Base-by-base conservation (phyloP, 2,113 vertebrate genomes). In the Notechis scutatus region DNA sequence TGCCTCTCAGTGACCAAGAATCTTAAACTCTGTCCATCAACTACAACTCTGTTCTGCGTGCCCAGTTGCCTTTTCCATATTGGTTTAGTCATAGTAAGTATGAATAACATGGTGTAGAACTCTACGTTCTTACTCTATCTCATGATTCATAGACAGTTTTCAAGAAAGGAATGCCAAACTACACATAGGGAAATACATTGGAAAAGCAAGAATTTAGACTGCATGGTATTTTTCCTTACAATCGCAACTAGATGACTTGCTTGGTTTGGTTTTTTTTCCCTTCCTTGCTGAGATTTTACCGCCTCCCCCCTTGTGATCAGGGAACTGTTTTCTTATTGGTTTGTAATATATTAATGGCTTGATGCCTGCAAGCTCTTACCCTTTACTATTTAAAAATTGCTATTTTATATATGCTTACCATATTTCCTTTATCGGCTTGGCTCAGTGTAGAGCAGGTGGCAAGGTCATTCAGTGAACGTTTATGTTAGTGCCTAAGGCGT, bases 391-490 rank as follows among this genome's bases (percentile, higher is more conserved):
- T 93, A 95, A 74, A 96, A 92, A 96, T 96, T 95, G 92, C 88
- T 95, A 93, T 94, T 93, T 96, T 92, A 90, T 95, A 94, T 93
- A 96, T 74, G 57, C 92, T 95, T 96, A 92, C 94, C 93, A 93
- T 96, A 96, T 96, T 96, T 96, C 96, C 96, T 97, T 96, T 95
- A 96, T 96, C 94, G 92, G 94, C 3, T 94, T 96, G 93, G 93
- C 87, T 97, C 90, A 34, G 89, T 92, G 93, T 93, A 90, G 95
- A 97, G 95, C 95, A 97, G 95, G 96, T 97, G 95, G 95, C 95
- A 93, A 94, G 96, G 95, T 96, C 94, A 97, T 94, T 94, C 96
- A 95, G 34, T 96, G 95, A 93, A 91, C 95, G 94, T 95, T 95
- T 96, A 95, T 95, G 94, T 95, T 96, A 95, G 93, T 93, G 94